Evolutionary conservation across 2,888 invertebrate species (phyloP), one percentile per base, ranked within the genome.

Genomic region (Melanostoma mellinum): DNA sequence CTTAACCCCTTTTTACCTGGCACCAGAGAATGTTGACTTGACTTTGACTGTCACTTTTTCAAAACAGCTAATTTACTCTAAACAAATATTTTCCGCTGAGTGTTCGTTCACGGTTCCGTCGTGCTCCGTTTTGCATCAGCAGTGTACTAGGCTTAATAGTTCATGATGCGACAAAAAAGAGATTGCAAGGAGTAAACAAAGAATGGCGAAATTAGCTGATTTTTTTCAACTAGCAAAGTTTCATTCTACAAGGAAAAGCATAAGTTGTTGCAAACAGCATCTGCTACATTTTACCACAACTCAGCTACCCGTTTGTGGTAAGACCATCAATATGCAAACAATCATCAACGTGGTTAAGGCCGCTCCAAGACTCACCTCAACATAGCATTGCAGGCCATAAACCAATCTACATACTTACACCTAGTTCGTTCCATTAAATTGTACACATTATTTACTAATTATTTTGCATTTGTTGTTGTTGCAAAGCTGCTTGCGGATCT

Each of bases 391-490:
- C n/a, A 56, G 55, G 6, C 32, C 36, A n/a, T 36, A 40, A 52
- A 38, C 35, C 65, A 78, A 78, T 60, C 72, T 53, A 68, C 46
- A 67, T 58, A 67, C 36, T 3, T n/a, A 20, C 46, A 42, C 50
- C 0, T 20, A 48, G 69, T 71, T 56, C 71, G 50, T 71, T 72
- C 56, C 68, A 73, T 63, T 79, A 73, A 68, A 33, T 61, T 46
- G 30, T 46, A 71, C 71, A 72, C 32, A 60, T 20, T 58, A 44
- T 72, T 71, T 72, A 61, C 72, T 76, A 81, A 81, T 76, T 81
- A 76, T 65, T 81, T 81, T 44, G 42, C 50, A 72, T 63, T 36
- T 42, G n/a, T 35, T 55, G 36, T 44, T 56, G 69, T 36, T 35
- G 40, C 3, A 4, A 53, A 56, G 40, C n/a, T 36, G 32, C 48